Evolutionary conservation across 2,113 vertebrate species (phyloP).

Genomic region (Pipra filicauda): DNA sequence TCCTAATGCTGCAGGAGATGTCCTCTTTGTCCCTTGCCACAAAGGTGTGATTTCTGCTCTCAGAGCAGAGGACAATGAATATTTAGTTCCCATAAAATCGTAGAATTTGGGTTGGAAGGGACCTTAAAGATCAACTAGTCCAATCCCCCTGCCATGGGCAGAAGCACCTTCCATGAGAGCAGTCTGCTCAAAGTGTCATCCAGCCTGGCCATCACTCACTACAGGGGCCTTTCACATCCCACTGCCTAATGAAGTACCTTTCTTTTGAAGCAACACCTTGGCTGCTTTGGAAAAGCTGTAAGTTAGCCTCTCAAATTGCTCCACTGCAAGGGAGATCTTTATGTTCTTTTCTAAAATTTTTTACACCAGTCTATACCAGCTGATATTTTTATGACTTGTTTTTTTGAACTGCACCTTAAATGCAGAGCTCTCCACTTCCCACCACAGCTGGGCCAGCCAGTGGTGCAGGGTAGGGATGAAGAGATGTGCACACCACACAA

Average conservation of each 20-base stretch:
- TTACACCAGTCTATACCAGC: neutral
- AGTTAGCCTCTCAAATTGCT: neutral
- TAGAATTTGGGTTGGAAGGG: neutral
- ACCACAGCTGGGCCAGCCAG: rapidly evolving
- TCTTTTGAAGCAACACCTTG: neutral
- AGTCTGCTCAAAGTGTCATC: neutral
- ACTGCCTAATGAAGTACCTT: neutral
- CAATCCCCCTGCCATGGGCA: neutral
- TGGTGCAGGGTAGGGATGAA: rapidly evolving
- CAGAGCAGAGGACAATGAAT: neutral
- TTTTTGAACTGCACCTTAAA: neutral
- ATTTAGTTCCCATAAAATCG: neutral
- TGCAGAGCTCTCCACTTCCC: neutral
- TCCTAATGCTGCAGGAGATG: neutral
- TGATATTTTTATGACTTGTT: neutral
- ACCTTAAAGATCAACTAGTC: neutral
- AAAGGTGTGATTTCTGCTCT: neutral
- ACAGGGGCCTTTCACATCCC: neutral
- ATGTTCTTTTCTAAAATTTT: neutral
- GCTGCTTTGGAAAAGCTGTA: neutral
- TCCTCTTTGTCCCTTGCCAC: neutral
- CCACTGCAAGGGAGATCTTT: neutral
- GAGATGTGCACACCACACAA: rapidly evolving
- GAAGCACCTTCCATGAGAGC: neutral
- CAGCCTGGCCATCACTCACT: neutral